Evolutionary conservation across 2,113 vertebrate species (phyloP).

Genomic region (Bettongia penicillata): DNA sequence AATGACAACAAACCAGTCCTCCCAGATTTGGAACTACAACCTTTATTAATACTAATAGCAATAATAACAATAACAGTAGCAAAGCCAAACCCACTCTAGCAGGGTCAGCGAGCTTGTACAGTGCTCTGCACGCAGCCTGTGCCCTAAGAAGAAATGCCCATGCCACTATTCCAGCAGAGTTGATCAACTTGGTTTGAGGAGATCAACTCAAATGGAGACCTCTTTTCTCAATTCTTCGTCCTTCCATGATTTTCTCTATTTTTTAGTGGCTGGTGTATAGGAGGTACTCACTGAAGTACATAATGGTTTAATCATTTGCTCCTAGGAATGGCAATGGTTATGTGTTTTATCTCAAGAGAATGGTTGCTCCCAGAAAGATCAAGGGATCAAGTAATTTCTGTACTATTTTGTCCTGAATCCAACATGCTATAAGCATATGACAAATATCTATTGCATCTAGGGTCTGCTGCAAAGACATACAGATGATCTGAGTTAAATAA

Average conservation of each 20-base stretch:
- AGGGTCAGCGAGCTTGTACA: background rate
- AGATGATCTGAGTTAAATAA: conserved; percentile 42
- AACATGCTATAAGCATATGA: conserved; percentile 41
- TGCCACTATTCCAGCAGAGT: background rate
- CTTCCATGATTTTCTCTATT: conserved; percentile 37
- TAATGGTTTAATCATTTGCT: conserved; percentile 45
- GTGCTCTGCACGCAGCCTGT: background rate
- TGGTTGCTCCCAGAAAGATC: conserved; percentile 47
- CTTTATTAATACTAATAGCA: background rate
- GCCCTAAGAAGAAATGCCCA: background rate
- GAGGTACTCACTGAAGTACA: conserved; percentile 1
- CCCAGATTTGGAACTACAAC: background rate
- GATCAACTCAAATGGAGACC: conserved; percentile 43
- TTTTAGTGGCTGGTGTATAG: conserved; percentile 12
- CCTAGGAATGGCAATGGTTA: conserved; percentile 34
- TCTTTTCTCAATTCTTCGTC: conserved; percentile 26
- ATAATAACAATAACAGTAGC: background rate
- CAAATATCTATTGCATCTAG: conserved; percentile 46
- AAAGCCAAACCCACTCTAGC: background rate
- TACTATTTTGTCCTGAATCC: conserved; percentile 45
- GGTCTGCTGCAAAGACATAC: conserved; percentile 41
- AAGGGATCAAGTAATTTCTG: background rate
- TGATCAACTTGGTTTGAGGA: conserved; percentile 21
- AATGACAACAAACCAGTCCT: conserved; percentile 20
- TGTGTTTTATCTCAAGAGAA: conserved; percentile 29